Conservation (phyloP, 2,888 invertebrate genomes). For the Drepanosiphum platanoidis region DNA sequence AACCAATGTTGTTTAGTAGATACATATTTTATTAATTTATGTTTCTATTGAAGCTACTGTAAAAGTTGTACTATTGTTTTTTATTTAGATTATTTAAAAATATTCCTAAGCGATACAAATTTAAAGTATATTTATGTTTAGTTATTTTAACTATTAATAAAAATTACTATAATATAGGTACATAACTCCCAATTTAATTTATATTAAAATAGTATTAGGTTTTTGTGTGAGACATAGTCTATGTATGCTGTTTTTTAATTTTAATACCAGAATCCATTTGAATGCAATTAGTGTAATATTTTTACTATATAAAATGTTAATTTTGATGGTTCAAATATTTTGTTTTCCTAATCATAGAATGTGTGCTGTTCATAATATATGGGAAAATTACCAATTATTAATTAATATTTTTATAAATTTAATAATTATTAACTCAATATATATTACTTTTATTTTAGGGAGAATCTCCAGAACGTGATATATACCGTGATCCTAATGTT, state of each 20-base stretch:
- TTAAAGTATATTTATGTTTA: background rate
- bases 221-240: conserved; percentile 5
- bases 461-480: conserved; percentile 78
- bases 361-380: background rate
- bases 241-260: background rate
- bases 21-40: background rate
- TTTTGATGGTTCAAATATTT: conserved; percentile 20
- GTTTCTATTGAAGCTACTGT: background rate
- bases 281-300: background rate
- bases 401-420: background rate
- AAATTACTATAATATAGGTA: background rate
- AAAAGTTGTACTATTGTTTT: too few relatives aligned
- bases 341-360: conserved; percentile 4
- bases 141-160: background rate
- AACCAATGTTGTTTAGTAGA: background rate
- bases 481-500: conserved; percentile 79
- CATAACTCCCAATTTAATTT: background rate
- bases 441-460: conserved; percentile 67
- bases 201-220: background rate
- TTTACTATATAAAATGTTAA: background rate
- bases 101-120: background rate
- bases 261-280: background rate
- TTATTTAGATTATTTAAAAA: too few relatives aligned
- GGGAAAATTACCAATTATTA: background rate
- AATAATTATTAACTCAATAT: background rate